Base-by-base conservation (phyloP, 2,888 invertebrate species). In the Tipula vernalis region DNA sequence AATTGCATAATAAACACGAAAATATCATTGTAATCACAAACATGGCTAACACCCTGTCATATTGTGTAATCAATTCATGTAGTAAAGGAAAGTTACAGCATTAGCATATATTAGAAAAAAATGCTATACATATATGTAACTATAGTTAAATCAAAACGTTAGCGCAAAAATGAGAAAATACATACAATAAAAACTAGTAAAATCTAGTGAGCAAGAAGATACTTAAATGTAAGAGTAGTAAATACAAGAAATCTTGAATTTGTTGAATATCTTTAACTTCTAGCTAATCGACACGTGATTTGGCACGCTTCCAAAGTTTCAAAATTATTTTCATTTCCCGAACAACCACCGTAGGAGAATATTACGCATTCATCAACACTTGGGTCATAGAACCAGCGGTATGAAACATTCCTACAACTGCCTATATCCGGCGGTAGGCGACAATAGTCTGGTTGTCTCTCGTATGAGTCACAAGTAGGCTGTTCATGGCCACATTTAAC, bases 311-410 rank as follows among this genome's bases (percentile, higher is more conserved):
- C 94, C 87, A 94, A 93, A 0, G 94, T 94, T 87, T 94, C 94
- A 91, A 98, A 98, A 91, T 97, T 97, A 91, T 98, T 98, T 83
- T 94, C 93, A 90, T 98, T 98, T 0, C 96, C 97, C 85, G 96
- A 95, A 90, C 99, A 99, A 57, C 98, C 98, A 36, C 96, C 95
- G 92, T 95, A 98, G 87, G 94, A 94, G 91, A 98, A 99, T 5
- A 96, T 94, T 89, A 95, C 95, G 90, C 99, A 99, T 41, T 93
- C 93, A 36, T 94, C 71, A 10, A 71, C 94, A 51, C 93, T 93
- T 36, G 93, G 90, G 39, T 93, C 92, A 91, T 98, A 96, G 91
- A 95, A 98, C 92, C 96, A 97, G 96, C 97, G 98, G n/a, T 96
- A 94, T 89, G 95, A 94, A 88, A 95, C 94, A 89, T 95, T 95